Evolutionary conservation across 37 sponge, comb jelly and placozoan species (phyloP), one percentile per base, ranked within the genome.

Genomic region (Dysidea cf. avara): DNA sequence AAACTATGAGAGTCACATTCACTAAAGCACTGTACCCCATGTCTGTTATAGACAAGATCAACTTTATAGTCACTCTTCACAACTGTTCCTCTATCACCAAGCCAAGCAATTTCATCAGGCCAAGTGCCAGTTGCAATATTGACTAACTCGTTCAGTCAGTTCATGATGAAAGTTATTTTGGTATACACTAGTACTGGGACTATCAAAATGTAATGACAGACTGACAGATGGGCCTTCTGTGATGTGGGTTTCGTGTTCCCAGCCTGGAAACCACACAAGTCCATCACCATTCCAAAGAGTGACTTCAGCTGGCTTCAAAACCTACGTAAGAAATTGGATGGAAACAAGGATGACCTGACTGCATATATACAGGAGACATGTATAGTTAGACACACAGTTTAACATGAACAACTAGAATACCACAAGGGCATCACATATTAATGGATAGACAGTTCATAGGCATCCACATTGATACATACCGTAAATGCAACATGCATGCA

Each of bases 181-280:
- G 46, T 78, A 78, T 32, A 50, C 2, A n/a, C 68, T 26, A 46
- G 33, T 9, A 14, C 16, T 1, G 9, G 28, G 66, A 21, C 32
- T 55, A 18, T 37, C 6, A 34, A 82, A 82, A 31, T 82, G 83
- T 0, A 82, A 68, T 0, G 83, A 82, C 13, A 82, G 76, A 46
- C 75, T 74, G 38, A 82, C 46, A 7, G 83, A 82, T 20, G 51
- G 74, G n/a, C 73, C 83, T 7, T 20, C 13, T 22, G 21, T 12
- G 21, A 82, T 82, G 18, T 37, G 39, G 37, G 83, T 82, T 35
- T 74, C 83, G 22, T 82, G 83, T 36, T 82, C 83, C 83, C 83
- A 82, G 56, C 83, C 83, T 39, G 83, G 83, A n/a, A 82, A 74
- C 83, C 83, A 82, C 14, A 74, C 58, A 20, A 82, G 48, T 24